Conservation (phyloP, 2,113 vertebrate genomes). For the Vombatus ursinus region DNA sequence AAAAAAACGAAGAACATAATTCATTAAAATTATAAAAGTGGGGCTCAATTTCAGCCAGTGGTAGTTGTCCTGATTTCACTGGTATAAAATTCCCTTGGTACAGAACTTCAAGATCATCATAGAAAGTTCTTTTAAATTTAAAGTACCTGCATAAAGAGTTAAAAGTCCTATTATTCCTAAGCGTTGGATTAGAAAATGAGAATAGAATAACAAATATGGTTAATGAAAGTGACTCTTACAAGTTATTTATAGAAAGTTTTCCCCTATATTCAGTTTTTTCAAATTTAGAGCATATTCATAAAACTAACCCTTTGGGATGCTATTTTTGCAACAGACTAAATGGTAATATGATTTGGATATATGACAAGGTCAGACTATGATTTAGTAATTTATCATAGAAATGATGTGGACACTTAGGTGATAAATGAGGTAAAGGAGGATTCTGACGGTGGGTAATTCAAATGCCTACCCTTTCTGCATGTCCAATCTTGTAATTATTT, state of each 20-base stretch:
- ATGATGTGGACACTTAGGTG: conserved; percentile 12
- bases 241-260: not conserved
- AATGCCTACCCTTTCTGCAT: conserved; percentile 17
- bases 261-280: conserved; percentile 30
- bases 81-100: not conserved
- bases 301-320: not conserved
- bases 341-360: not conserved
- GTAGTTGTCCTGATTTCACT: not conserved
- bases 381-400: conserved; percentile 21
- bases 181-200: not conserved
- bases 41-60: not conserved
- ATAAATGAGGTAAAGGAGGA: not conserved
- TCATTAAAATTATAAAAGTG: not conserved
- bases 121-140: not conserved
- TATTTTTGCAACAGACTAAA: not conserved
- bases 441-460: conserved; percentile 34
- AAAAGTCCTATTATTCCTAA: not conserved
- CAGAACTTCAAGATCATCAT: not conserved
- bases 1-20: not conserved
- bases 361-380: not conserved
- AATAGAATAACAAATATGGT: no score
- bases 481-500: not conserved
- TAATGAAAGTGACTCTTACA: not conserved
- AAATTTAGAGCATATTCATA: conserved; percentile 13
- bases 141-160: not conserved